phyloP scores from a whole-genome alignment of 2,113 vertebrate genomes.

The Grallaria varia region DNA sequence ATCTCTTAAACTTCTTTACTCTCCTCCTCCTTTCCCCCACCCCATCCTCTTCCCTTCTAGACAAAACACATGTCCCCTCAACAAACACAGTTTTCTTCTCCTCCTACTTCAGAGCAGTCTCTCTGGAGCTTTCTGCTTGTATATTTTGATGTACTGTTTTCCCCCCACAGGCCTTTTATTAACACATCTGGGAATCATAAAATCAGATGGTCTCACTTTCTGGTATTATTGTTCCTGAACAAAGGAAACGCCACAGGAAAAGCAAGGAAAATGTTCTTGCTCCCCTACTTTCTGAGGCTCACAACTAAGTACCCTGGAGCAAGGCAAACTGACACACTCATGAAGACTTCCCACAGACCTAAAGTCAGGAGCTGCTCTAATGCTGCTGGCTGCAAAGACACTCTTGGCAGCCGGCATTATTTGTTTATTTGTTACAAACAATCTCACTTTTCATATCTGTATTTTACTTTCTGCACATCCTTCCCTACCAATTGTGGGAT shows the following conservation, averaged over 20 bases:
- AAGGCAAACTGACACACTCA: neutral
- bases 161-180: neutral
- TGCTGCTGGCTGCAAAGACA: neutral
- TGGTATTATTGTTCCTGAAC: neutral
- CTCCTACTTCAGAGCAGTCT: neutral
- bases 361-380: neutral
- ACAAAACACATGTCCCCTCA: neutral
- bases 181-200: neutral
- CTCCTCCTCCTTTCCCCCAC: neutral
- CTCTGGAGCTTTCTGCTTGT: neutral
- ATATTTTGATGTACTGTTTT: neutral
- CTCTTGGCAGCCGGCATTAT: neutral
- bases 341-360: neutral
- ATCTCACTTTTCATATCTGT: neutral
- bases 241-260: neutral
- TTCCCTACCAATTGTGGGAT: accelerated
- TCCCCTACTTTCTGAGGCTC: neutral
- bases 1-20: neutral
- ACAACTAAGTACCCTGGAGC: neutral
- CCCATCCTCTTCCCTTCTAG: neutral
- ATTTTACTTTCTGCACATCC: neutral
- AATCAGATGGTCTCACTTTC: neutral
- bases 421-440: neutral
- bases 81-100: neutral
- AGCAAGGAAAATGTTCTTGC: neutral